Conservation (phyloP, 2,888 invertebrate genomes). For the Miltochrista miniata region DNA sequence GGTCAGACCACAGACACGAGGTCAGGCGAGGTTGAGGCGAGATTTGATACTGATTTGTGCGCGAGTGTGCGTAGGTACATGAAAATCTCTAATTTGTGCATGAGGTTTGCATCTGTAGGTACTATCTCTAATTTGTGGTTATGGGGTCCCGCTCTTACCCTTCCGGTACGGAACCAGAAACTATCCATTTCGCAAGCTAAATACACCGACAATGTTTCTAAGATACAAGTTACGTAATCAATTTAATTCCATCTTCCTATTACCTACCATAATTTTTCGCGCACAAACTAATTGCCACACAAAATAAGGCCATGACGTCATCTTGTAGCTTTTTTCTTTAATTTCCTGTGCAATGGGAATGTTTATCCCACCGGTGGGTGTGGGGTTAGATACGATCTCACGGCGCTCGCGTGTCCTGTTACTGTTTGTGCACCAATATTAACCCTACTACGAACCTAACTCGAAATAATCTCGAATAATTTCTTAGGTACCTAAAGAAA, state of each 20-base stretch:
- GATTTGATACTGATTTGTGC: too few relatives aligned
- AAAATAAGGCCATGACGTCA: slow-evolving; percentile 23
- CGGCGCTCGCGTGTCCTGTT: slow-evolving; percentile 60
- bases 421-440: slow-evolving; percentile 47
- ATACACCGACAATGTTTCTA: slow-evolving; percentile 22
- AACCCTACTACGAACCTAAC: slow-evolving; percentile 23
- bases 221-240: background rate
- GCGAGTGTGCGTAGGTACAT: too few relatives aligned
- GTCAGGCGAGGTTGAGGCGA: too few relatives aligned
- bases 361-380: slow-evolving; percentile 52
- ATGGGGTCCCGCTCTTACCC: too few relatives aligned
- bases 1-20: too few relatives aligned
- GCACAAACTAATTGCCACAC: background rate
- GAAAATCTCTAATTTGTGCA: too few relatives aligned
- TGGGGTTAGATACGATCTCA: slow-evolving; percentile 61
- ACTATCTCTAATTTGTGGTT: too few relatives aligned
- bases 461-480: background rate
- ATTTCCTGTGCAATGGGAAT: slow-evolving; percentile 34
- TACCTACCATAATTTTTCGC: slow-evolving; percentile 1
- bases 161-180: too few relatives aligned
- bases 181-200: too few relatives aligned
- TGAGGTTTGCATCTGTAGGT: too few relatives aligned
- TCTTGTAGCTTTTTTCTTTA: slow-evolving; percentile 31
- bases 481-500: too few relatives aligned
- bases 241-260: background rate